A percentile compares a stretch with the other conserved stretches of the same genome.
Conservation (phyloP, 2,888 invertebrate species). For the Plutella xylostella region DNA sequence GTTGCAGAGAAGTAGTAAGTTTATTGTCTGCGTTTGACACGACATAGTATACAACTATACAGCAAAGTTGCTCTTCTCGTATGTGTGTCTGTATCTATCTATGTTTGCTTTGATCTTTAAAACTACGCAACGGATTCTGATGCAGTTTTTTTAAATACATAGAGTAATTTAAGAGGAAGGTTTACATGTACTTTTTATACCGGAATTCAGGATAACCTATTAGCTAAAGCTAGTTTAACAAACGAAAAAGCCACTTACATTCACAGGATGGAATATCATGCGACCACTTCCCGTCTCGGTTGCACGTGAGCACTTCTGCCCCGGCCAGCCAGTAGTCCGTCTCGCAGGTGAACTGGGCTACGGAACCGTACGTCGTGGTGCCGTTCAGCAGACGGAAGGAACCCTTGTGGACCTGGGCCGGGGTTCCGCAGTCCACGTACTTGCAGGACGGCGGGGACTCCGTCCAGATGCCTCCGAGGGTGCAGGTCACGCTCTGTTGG, state of each 20-base stretch:
- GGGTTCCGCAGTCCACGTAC: constrained; percentile 88
- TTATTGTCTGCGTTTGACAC: too few species aligned
- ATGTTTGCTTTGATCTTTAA: too few species aligned
- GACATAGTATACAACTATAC: too few species aligned
- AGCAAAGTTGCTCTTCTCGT: too few species aligned
- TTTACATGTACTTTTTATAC: too few species aligned
- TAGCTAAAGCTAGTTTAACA: background rate
- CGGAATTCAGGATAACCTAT: too few species aligned
- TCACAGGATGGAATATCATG: constrained; percentile 88
- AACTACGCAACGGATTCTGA: too few species aligned
- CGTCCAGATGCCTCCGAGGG: constrained; percentile 88
- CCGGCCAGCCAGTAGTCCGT: constrained; percentile 87
- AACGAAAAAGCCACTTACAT: constrained; percentile 63
- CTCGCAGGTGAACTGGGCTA: constrained; percentile 83
- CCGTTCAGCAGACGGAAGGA: constrained; percentile 78
- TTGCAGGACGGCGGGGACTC: constrained; percentile 84
- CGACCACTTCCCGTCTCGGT: constrained; percentile 89
- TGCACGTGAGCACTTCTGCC: constrained; percentile 78
- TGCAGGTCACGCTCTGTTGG: constrained; percentile 82
- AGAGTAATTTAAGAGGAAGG: too few species aligned
- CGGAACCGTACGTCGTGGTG: constrained; percentile 84
- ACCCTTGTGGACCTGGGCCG: constrained; percentile 83
- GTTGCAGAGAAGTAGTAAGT: too few species aligned
- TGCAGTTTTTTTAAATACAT: too few species aligned
- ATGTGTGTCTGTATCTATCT: too few species aligned